Conservation (phyloP, 2,797 vertebrate genomes). For the Pipistrellus pygmaeus region DNA sequence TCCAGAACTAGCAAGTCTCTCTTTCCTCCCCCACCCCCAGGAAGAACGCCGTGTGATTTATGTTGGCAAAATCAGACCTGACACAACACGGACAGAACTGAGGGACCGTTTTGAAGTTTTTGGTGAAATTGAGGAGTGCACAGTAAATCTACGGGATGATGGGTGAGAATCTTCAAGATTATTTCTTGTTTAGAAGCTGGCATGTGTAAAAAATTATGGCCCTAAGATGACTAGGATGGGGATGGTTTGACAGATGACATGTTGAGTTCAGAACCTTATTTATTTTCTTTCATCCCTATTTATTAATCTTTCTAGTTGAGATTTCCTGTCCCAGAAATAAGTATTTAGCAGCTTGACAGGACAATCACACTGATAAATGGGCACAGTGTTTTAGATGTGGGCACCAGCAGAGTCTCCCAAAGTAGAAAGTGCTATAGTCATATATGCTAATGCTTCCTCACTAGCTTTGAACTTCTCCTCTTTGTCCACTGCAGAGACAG, state of each 20-base stretch:
- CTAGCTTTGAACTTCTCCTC: conserved; percentile 65
- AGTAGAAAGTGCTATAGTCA: conserved; percentile 77
- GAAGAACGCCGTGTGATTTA: conserved; percentile 98
- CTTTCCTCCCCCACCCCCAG: conserved; percentile 87
- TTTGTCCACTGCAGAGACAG: conserved; percentile 93
- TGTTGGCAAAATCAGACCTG: conserved; percentile 95
- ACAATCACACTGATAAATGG: conserved; percentile 89
- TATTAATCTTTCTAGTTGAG: conserved; percentile 90
- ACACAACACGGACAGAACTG: conserved; percentile 96
- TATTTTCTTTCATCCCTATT: conserved; percentile 88
- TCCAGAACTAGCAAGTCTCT: conserved; percentile 54
- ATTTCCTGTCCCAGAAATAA: conserved; percentile 89
- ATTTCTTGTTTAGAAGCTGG: conserved; percentile 85
- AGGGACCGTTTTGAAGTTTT: conserved; percentile 99
- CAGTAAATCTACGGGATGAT: conserved; percentile 96
- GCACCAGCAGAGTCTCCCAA: conserved; percentile 65
- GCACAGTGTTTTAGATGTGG: conserved; percentile 77
- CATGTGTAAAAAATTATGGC: conserved; percentile 81
- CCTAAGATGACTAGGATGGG: conserved; percentile 79
- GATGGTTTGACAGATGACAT: conserved; percentile 86
- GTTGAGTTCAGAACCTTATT: conserved; percentile 87
- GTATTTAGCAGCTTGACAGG: conserved; percentile 89
- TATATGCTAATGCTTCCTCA: conserved; percentile 69
- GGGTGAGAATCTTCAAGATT: conserved; percentile 92
- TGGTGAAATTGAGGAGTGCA: conserved; percentile 99